A percentile compares a stretch with the other conserved stretches of the same genome.
Conservation (phyloP, 2,797 vertebrate species). For the Chlorospingus flavigularis region DNA sequence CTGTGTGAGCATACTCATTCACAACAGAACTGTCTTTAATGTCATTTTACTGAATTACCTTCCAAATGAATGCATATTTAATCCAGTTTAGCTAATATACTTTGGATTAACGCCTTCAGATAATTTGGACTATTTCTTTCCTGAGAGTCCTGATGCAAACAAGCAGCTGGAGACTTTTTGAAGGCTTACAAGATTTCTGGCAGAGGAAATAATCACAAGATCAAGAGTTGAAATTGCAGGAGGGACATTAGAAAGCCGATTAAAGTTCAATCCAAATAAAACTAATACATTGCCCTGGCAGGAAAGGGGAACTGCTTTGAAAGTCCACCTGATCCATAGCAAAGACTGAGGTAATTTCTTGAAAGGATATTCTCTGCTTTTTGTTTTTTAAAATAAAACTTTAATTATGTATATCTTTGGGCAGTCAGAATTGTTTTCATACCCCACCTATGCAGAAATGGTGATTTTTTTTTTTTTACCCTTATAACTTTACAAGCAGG, state of each 20-base stretch:
- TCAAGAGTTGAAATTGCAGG: not conserved
- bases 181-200: not conserved
- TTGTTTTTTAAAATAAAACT: not conserved
- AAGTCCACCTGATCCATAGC: not conserved
- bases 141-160: not conserved
- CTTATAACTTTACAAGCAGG: not conserved
- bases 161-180: not conserved
- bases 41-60: not conserved
- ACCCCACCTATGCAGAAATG: not conserved
- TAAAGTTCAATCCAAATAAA: slow-evolving; percentile 17
- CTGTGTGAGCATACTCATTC: not conserved
- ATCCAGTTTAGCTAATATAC: not conserved
- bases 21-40: not conserved
- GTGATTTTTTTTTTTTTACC: not conserved
- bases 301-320: not conserved
- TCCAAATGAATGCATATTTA: not conserved
- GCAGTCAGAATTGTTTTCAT: not conserved
- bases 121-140: not conserved
- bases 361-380: not conserved
- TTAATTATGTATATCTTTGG: not conserved
- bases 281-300: not conserved
- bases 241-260: not conserved
- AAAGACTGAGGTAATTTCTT: not conserved
- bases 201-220: not conserved
- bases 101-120: not conserved